Base-by-base conservation (phyloP, 2,888 invertebrate genomes). In the Corbicula japonica region DNA sequence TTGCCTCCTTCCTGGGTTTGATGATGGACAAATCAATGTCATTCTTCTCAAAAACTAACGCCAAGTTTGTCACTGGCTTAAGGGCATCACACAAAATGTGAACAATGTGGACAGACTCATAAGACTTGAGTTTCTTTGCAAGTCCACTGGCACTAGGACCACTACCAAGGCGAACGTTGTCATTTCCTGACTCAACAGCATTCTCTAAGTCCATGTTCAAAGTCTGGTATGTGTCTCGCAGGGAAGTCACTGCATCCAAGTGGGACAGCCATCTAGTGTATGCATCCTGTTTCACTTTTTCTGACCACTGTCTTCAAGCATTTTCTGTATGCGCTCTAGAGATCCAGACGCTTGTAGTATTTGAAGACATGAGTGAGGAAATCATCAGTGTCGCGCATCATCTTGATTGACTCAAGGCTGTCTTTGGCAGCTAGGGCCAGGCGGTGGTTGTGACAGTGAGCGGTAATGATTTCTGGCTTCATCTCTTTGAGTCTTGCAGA, bases 361-460 rank as follows among this genome's bases (percentile, higher is more conserved):
- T 72, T 76, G 34, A 62, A 80, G 21, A 63, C 12, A 21, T 30
- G 35, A n/a, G 34, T 35, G 0, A 80, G 63, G 0, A 60, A 23
- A 21, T 76, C 80, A 30, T 79, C 75, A 26, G 56, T 65, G 30
- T 71, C 72, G n/a, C 50, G 35, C 28, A 80, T 28, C n/a, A 46
- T 23, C 23, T 60, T 35, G 30, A 80, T 79, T 4, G 48, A 44
- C 21, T 75, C 56, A 48, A 80, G 76, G 28, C 71, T 80, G 41
- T 76, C 72, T 34, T 76, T 80, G 18, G 75, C 71, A 26, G 80
- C 72, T 2, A 80, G 48, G 0, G 80, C 80, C 0, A 80, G 65
- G 3, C 75, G 54, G n/a, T 80, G 62, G 26, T 80, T 72, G 28
- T 63, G 66, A 35, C 79, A 70, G 38, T 75, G 74, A 12, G 70